A percentile compares a stretch with the other conserved stretches of the same genome.
phyloP scores from a whole-genome alignment of 2,888 invertebrate species.

The Ornithoptera alexandrae region DNA sequence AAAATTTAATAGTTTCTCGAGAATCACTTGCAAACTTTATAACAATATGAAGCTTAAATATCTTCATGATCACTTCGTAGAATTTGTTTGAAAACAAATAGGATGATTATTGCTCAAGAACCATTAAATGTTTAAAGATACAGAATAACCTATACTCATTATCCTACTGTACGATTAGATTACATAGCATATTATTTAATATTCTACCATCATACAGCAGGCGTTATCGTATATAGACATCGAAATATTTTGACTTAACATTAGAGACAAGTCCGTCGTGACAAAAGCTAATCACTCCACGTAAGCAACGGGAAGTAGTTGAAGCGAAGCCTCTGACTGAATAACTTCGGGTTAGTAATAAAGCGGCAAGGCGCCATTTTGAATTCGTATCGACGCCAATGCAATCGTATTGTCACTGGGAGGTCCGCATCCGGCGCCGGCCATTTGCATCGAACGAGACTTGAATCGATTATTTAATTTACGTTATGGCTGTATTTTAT shows the following conservation, averaged over 20 bases:
- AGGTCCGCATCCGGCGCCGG: constrained; percentile 78
- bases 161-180: too few species aligned
- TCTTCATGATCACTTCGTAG: too few species aligned
- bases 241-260: constrained; percentile 17
- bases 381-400: constrained; percentile 66
- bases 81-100: too few species aligned
- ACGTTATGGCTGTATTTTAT: constrained; percentile 31
- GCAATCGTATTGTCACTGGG: constrained; percentile 66
- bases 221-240: neutral
- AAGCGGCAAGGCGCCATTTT: constrained; percentile 73
- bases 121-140: too few species aligned
- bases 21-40: too few species aligned
- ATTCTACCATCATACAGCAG: neutral
- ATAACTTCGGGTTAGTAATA: constrained; percentile 57
- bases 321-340: constrained; percentile 47
- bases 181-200: neutral
- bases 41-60: too few species aligned
- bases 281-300: constrained; percentile 58
- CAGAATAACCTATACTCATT: too few species aligned
- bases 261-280: constrained; percentile 33
- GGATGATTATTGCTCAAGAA: too few species aligned
- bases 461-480: constrained; percentile 62
- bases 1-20: too few species aligned
- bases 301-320: constrained; percentile 58
- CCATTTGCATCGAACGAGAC: constrained; percentile 74